Conservation (phyloP, 2,888 invertebrate species). For the Entomobrya multifasciata region DNA sequence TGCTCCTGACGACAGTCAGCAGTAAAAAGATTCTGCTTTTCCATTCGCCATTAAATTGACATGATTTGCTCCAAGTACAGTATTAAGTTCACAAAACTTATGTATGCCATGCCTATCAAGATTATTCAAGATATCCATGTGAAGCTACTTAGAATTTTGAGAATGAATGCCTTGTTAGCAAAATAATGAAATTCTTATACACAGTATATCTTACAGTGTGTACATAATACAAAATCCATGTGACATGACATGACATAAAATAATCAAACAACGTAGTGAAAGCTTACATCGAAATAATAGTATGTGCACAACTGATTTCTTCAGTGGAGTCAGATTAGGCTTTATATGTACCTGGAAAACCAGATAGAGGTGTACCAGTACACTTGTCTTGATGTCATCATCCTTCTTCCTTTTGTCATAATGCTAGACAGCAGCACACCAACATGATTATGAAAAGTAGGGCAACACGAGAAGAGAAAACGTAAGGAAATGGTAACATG, state of each 20-base stretch:
- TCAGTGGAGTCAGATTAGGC: too few species aligned
- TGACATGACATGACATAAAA: too few species aligned
- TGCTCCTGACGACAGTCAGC: neutral
- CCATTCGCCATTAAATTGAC: neutral
- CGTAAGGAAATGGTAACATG: slow-evolving; percentile 12
- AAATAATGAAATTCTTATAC: too few species aligned
- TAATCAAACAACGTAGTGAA: too few species aligned
- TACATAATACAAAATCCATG: too few species aligned
- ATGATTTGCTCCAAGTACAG: too few species aligned
- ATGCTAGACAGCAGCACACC: neutral
- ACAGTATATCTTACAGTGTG: too few species aligned
- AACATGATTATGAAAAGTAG: slow-evolving; percentile 47
- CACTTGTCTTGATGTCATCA: slow-evolving; percentile 21
- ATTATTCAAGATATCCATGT: too few species aligned
- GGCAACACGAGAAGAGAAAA: slow-evolving; percentile 38
- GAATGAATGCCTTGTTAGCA: too few species aligned
- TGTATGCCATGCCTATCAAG: too few species aligned
- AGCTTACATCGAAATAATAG: neutral
- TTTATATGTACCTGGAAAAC: neutral
- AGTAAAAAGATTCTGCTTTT: neutral
- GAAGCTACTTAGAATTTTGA: too few species aligned
- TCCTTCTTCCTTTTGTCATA: slow-evolving; percentile 1
- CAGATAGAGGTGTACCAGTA: neutral
- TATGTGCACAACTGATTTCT: neutral
- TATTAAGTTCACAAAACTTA: too few species aligned